These are phyloP conservation scores for Catotricha subobsoleta DNA, from an alignment of 2,888 invertebrate species.

Conservation along the genomic window DNA sequence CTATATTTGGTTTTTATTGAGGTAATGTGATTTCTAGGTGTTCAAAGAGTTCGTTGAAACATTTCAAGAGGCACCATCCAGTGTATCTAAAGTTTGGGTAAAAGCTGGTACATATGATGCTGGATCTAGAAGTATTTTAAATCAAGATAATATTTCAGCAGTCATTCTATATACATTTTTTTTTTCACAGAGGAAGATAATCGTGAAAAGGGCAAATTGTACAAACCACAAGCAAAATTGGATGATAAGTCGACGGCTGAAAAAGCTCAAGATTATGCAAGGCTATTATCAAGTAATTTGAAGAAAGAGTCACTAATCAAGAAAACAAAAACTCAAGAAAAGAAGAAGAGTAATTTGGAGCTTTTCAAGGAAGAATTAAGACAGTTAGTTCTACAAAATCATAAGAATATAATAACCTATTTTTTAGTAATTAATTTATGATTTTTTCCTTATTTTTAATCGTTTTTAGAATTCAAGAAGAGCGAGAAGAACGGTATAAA, in stretches of 20 bases:
- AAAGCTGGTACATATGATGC: constrained; percentile 96
- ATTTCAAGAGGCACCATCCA: constrained; percentile 73
- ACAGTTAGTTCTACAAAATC: constrained; percentile 56
- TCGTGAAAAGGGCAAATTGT: constrained; percentile 75
- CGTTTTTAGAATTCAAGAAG: constrained; percentile 82
- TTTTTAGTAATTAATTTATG: no score
- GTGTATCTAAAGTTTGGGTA: constrained; percentile 84
- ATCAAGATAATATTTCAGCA: background rate
- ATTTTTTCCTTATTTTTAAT: background rate
- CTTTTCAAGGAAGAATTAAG: constrained; percentile 95
- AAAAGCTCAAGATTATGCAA: constrained; percentile 50
- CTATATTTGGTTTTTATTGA: background rate
- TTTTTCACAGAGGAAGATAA: constrained; percentile 58
- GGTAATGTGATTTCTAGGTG: constrained; percentile 36
- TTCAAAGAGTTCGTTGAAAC: constrained; percentile 96
- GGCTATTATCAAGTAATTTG: constrained; percentile 39
- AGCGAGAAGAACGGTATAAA: constrained; percentile 87
- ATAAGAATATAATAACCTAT: no score
- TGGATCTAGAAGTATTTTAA: constrained; percentile 64
- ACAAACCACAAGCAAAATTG: constrained; percentile 74
- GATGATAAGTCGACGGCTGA: constrained; percentile 44
- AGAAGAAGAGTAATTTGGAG: constrained; percentile 93
- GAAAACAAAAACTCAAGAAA: constrained; percentile 60
- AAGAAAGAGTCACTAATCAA: constrained; percentile 39
- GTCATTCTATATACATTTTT: constrained; percentile 8